Base-by-base conservation (phyloP, 2,797 vertebrate species). In the Rhabdophis nuchalis region DNA sequence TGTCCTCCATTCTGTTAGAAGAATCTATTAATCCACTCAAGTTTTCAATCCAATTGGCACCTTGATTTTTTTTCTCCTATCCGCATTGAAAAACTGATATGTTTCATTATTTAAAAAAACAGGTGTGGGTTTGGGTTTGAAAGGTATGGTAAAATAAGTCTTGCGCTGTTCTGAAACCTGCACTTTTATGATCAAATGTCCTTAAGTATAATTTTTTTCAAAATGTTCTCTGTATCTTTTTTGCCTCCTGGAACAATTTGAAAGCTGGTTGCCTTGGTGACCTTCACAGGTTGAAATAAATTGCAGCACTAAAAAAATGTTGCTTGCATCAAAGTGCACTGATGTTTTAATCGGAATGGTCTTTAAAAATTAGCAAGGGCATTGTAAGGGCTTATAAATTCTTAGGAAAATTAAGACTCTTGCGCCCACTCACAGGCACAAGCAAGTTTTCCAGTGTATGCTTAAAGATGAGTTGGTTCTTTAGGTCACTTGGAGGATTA, bases 271-370 rank as follows among this genome's bases (percentile, higher is more conserved):
- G 93, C 94, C 96, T 91, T 95, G 82, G 89, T 91, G 92, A 95
- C 92, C 91, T 87, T 93, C 94, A 92, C 93, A 92, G 93, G 94
- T 96, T 95, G 92, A 95, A 96, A 91, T 95, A 94, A 94, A 88
- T 93, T 92, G 85, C 77, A 82, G 5, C 20, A 11, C 61, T 95
- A 90, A 93, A 89, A 89, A 68, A 86, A 20, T 12, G 86, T 94
- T 94, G 64, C 56, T 50, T 1, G 3, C 92, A 77, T 86, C 89
- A 89, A 94, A 90, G 89, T 95, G 93, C 91, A 87, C 91, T 87
- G 90, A 11, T 18, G 12, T 93, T 94, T 93, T 6, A 14, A 41
- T 95, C 91, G 90, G 89, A 91, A 25, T 91, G 64, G 85, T 92
- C 89, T 91, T 90, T 88, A 92, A 82, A 85, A 88, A 53, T 54